Conservation (phyloP, 2,797 vertebrate genomes). For the Eremophila alpestris region DNA sequence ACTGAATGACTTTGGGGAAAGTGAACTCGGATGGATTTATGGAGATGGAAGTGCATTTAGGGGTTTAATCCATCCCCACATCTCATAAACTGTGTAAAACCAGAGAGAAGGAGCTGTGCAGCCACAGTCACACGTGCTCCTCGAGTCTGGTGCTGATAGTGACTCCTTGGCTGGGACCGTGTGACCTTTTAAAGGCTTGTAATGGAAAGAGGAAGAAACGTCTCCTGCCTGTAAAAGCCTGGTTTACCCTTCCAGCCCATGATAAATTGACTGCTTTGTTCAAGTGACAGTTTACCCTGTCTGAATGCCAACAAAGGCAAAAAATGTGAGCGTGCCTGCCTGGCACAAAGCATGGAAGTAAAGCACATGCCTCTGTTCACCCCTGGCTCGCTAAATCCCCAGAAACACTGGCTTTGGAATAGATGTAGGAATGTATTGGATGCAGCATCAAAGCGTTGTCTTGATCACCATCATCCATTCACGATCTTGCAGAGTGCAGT, state of each 20-base stretch:
- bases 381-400: background rate
- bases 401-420: background rate
- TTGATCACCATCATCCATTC: constrained; percentile 25
- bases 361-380: background rate
- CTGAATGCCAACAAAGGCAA: background rate
- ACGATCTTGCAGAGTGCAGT: constrained; percentile 31
- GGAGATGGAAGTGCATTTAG: background rate
- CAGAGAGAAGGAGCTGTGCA: background rate
- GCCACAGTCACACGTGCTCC: background rate
- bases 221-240: background rate
- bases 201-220: background rate
- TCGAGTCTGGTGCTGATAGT: background rate
- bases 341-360: background rate
- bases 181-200: background rate
- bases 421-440: background rate
- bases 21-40: background rate
- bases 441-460: constrained; percentile 24
- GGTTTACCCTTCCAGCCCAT: background rate
- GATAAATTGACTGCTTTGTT: background rate
- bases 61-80: background rate
- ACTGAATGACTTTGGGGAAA: background rate
- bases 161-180: background rate
- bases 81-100: background rate
- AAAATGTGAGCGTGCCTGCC: background rate
- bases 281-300: background rate